Evolutionary conservation across 2,797 vertebrate species (phyloP).

Genomic region (Sus cebifrons): DNA sequence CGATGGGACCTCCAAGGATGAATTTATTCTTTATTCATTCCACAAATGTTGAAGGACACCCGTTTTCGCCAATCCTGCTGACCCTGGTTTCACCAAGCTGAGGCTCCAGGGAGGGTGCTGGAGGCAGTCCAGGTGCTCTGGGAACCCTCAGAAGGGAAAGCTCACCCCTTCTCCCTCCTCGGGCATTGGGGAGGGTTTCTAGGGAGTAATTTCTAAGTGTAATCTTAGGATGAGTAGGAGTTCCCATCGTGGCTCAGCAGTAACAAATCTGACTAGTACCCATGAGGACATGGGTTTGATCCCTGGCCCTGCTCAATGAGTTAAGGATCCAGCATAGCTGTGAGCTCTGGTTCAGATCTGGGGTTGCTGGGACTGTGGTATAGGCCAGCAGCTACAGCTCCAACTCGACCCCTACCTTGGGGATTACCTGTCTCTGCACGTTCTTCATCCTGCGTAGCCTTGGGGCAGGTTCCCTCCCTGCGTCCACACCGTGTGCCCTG

Average conservation of each 20-base stretch:
- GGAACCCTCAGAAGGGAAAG: neutral
- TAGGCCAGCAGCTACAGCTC: too few relatives aligned
- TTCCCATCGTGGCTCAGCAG: too few relatives aligned
- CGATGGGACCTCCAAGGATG: too few relatives aligned
- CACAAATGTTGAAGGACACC: neutral
- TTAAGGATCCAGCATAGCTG: too few relatives aligned
- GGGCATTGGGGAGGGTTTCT: neutral
- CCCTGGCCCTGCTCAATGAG: too few relatives aligned
- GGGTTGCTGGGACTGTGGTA: too few relatives aligned
- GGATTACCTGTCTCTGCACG: neutral
- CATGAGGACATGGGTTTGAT: too few relatives aligned
- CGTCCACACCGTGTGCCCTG: rapidly evolving
- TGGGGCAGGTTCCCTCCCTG: rapidly evolving
- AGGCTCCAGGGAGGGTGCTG: neutral
- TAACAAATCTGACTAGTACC: too few relatives aligned
- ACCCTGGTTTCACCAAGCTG: neutral
- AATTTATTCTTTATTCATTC: too few relatives aligned
- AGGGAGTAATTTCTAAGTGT: neutral
- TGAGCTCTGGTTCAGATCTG: too few relatives aligned
- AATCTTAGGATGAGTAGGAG: neutral
- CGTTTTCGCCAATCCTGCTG: neutral
- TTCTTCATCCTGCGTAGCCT: neutral
- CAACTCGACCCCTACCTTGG: neutral
- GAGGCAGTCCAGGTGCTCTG: rapidly evolving
- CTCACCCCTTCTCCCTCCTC: neutral